phyloP scores from a whole-genome alignment of 2,113 vertebrate species.

The Smithornis capensis region DNA sequence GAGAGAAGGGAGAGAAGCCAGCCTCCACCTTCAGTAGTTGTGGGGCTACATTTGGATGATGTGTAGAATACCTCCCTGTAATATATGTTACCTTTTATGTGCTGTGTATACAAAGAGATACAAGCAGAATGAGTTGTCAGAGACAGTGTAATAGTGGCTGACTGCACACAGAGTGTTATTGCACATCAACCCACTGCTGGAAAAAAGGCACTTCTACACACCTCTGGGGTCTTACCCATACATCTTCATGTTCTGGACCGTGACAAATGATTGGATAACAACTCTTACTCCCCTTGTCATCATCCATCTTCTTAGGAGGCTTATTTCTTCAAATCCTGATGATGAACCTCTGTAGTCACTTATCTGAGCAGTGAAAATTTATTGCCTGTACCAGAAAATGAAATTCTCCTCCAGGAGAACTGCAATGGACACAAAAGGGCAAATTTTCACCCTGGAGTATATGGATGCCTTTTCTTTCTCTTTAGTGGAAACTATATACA shows the following conservation, averaged over 20 bases:
- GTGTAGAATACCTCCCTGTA: background rate
- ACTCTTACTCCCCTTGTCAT: conserved; percentile 62
- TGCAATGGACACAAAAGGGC: conserved; percentile 54
- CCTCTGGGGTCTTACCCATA: conserved; percentile 23
- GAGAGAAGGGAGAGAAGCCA: background rate
- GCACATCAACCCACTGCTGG: background rate
- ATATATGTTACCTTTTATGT: background rate
- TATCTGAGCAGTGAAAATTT: conserved; percentile 63
- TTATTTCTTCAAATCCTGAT: conserved; percentile 68
- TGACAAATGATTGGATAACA: conserved; percentile 70
- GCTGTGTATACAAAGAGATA: background rate
- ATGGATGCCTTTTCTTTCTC: background rate
- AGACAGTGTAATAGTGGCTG: background rate
- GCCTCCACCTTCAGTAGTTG: background rate
- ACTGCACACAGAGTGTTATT: conserved; percentile 9
- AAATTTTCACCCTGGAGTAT: conserved; percentile 8
- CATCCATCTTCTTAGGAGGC: conserved; percentile 64
- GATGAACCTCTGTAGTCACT: conserved; percentile 69
- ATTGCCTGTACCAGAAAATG: conserved; percentile 65
- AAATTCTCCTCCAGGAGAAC: conserved; percentile 53
- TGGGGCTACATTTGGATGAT: background rate
- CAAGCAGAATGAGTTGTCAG: conserved; percentile 25
- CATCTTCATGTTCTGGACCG: conserved; percentile 57
- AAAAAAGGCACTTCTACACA: conserved; percentile 32
- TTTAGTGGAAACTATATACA: background rate